A percentile compares a stretch with the other conserved stretches of the same genome.
These are phyloP conservation scores for Pachyseris speciosa DNA, from an alignment of 64 coral and sea anemone species.

Conservation along the genomic window DNA sequence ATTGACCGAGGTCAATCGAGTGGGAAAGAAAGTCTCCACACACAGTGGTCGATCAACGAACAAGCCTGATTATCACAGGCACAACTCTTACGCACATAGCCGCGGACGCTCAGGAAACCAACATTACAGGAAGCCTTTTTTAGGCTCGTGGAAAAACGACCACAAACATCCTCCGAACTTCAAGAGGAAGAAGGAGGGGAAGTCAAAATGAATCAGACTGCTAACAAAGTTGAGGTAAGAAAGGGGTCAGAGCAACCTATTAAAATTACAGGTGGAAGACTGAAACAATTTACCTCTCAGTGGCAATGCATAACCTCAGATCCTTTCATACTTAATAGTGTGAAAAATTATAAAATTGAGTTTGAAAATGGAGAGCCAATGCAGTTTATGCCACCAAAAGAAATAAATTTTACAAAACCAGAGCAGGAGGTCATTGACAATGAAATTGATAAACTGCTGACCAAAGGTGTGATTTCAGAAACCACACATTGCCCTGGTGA, in stretches of 20 bases:
- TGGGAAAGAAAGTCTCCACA: constrained; percentile 34
- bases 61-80: constrained; percentile 1
- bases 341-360: constrained; percentile 46
- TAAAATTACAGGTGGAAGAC: background rate
- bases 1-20: constrained; percentile 43
- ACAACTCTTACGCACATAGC: constrained; percentile 6
- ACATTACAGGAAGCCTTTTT: constrained; percentile 13
- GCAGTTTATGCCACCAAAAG: constrained; percentile 6
- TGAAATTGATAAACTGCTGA: constrained; percentile 46
- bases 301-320: constrained; percentile 30
- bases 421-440: constrained; percentile 33
- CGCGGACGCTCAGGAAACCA: constrained; percentile 26
- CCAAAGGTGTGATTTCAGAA: constrained; percentile 44
- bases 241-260: background rate
- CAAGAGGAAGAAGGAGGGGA: constrained; percentile 5
- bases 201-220: background rate
- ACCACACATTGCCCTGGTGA: constrained; percentile 32
- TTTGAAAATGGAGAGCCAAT: constrained; percentile 20
- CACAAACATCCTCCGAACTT: constrained; percentile 37
- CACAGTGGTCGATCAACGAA: constrained; percentile 7
- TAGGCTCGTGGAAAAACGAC: constrained; percentile 15
- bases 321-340: constrained; percentile 56
- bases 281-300: constrained; percentile 50
- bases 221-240: constrained; percentile 29
- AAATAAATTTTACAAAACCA: constrained; percentile 30